Evolutionary conservation across 2,888 invertebrate genomes (phyloP).

Genomic region (Volucella inflata): DNA sequence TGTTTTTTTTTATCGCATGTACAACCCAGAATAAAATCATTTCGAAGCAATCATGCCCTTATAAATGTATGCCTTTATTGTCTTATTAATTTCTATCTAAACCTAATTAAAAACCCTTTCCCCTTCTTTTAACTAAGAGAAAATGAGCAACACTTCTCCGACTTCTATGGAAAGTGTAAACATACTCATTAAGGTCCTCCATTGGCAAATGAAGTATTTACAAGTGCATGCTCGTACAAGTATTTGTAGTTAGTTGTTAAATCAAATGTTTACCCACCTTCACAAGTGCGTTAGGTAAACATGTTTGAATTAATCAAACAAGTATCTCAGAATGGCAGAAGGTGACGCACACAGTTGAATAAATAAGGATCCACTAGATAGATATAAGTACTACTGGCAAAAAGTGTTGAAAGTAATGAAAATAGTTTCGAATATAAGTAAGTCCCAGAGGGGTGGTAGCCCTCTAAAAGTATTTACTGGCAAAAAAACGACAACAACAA

Average conservation of each 20-base stretch:
- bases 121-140: conserved; percentile 1
- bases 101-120: conserved; percentile 25
- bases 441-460: background rate
- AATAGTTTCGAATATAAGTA: conserved; percentile 61
- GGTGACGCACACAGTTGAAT: conserved; percentile 62
- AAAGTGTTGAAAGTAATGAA: conserved; percentile 70
- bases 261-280: conserved; percentile 60
- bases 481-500: background rate
- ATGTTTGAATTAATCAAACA: conserved; percentile 73
- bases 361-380: conserved; percentile 43
- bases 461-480: background rate
- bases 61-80: too few relatives aligned
- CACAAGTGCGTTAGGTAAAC: conserved; percentile 67
- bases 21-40: too few relatives aligned
- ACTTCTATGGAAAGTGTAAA: background rate
- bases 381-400: conserved; percentile 2
- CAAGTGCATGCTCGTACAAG: conserved; percentile 34
- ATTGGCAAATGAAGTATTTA: conserved; percentile 58
- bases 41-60: too few relatives aligned
- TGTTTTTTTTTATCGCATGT: too few relatives aligned
- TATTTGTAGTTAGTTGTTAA: conserved; percentile 32
- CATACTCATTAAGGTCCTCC: conserved; percentile 30
- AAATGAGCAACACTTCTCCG: conserved; percentile 25
- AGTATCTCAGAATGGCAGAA: conserved; percentile 58
- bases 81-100: background rate